phyloP scores from a whole-genome alignment of 2,113 vertebrate genomes.

The Cottus gobio region DNA sequence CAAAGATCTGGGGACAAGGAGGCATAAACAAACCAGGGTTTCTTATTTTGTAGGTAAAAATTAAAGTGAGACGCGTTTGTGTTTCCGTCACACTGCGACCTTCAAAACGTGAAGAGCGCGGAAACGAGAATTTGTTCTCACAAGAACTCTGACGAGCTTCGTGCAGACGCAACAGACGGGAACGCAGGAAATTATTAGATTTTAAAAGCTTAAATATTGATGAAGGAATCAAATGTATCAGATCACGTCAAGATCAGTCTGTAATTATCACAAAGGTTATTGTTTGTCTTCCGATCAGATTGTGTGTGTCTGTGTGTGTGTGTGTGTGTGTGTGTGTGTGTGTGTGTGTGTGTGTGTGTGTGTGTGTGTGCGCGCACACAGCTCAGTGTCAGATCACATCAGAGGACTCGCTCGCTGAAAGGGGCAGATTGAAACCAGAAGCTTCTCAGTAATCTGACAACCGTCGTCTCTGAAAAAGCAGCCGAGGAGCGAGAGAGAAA shows the following conservation, averaged over 20 bases:
- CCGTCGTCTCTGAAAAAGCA: background rate
- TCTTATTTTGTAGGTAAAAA: background rate
- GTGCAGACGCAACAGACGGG: background rate
- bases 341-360: background rate
- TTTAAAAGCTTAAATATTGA: background rate
- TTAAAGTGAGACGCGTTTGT: too few relatives aligned
- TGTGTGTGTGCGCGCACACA: background rate
- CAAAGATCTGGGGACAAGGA: too few relatives aligned
- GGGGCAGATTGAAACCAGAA: conserved; percentile 46
- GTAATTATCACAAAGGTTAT: background rate
- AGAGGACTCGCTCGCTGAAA: conserved; percentile 19
- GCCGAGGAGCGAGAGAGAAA: background rate
- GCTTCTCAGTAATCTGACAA: conserved; percentile 34
- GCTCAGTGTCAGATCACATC: conserved; percentile 49
- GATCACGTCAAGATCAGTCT: background rate
- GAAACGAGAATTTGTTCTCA: background rate
- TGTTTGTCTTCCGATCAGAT: background rate
- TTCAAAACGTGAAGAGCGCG: background rate
- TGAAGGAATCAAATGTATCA: background rate
- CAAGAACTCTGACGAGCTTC: background rate
- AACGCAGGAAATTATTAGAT: background rate
- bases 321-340: conserved; percentile 7
- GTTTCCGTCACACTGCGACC: too few relatives aligned
- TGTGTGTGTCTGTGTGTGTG: background rate
- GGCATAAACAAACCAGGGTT: too few relatives aligned